Base-by-base conservation (phyloP, 2,113 vertebrate species). In the Entomyzon cyanotis region DNA sequence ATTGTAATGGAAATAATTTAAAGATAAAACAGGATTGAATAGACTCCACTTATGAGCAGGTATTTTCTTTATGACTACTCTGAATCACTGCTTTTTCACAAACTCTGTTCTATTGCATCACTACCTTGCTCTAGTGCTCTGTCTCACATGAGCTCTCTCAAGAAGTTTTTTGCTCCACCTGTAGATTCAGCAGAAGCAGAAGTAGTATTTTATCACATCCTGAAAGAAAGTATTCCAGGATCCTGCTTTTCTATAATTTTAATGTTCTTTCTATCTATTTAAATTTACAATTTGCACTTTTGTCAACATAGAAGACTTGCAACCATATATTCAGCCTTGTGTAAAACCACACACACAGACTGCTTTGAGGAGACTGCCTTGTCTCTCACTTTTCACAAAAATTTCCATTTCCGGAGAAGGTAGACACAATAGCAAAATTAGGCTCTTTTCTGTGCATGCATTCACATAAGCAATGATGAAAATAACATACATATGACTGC, bases 301-400 rank as follows among this genome's bases (percentile, higher is more conserved):
- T 47, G 35, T 21, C 50, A 77, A 50, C 37, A 46, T 0, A 39
- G 46, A 88, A 86, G 37, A 44, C 37, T 17, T 58, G 9, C 4
- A 80, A 83, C 56, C 4, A 33, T 41, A 73, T 9, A 41, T 28
- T 47, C 4, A 90, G 22, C 22, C 42, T 35, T 49, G 4, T 58
- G 27, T 58, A 74, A 77, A 79, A 79, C 31, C 37, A 84, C 14
- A 44, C 4, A 50, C 3, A 28, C 14, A 2, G 58, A 65, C 33
- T 71, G 33, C 39, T 92, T 63, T 62, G 31, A 75, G 35, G 18
- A 90, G 31, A 65, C 11, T 65, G 17, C 22, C 50, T 59, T 1
- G 0, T 33, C 14, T 82, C 62, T 41, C n/a, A 35, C 14, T 80
- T 84, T 47, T 35, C 55, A 44, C 0, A 0, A 85, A 31, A 49